A percentile compares a stretch with the other conserved stretches of the same genome.
These are phyloP conservation scores for Tetropium fuscum DNA, from an alignment of 2,888 invertebrate species.

Conservation along the genomic window DNA sequence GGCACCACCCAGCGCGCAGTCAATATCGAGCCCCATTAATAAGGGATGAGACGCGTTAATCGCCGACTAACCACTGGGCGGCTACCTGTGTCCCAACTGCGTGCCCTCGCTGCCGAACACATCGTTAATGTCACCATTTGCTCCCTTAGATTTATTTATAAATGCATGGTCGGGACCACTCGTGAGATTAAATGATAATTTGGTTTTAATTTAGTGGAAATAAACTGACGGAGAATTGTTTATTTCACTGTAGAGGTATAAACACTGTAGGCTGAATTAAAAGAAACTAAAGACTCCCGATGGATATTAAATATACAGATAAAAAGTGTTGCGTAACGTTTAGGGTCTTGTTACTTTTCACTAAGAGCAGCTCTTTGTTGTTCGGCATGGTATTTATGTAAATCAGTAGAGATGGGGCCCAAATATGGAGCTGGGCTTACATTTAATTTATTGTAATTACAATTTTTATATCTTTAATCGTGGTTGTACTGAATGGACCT, in stretches of 20 bases:
- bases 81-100: conserved; percentile 21
- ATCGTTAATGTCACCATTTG: conserved; percentile 21
- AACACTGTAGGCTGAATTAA: background rate
- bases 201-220: conserved; percentile 2
- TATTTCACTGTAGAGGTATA: conserved; percentile 1
- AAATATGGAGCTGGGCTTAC: too few species aligned
- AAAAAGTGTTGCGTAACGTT: background rate
- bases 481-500: too few species aligned
- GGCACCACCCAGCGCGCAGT: conserved; percentile 17
- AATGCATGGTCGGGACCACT: conserved; percentile 1
- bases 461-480: too few species aligned
- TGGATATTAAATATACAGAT: background rate
- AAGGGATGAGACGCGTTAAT: conserved; percentile 25
- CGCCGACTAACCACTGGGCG: conserved; percentile 23
- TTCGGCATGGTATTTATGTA: too few species aligned
- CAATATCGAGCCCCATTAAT: conserved; percentile 20
- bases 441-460: too few species aligned
- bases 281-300: background rate
- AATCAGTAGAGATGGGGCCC: too few species aligned
- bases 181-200: conserved; percentile 7
- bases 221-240: conserved; percentile 7
- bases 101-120: conserved; percentile 8
- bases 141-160: conserved; percentile 8
- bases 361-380: background rate
- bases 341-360: background rate